Evolutionary conservation across 2,888 invertebrate genomes (phyloP), one percentile per base, ranked within the genome.

Genomic region (Caenorhabditis japonica): DNA sequence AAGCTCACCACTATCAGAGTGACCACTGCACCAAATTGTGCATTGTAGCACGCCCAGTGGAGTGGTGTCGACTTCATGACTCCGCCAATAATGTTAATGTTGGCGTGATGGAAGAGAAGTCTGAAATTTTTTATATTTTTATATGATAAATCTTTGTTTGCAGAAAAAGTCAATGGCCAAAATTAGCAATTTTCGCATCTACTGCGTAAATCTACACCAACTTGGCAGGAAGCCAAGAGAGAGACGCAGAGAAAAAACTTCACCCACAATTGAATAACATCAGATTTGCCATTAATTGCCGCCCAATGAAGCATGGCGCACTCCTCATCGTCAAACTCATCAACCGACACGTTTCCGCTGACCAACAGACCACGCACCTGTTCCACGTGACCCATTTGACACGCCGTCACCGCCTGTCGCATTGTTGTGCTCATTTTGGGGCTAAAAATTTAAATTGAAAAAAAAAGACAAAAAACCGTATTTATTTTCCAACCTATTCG

Each of bases 251-350:
- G 30, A 10, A 30, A 30, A 10, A 30, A 30, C 47, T 12, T 21
- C 12, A 46, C 66, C 46, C 34, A 72, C 72, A 66, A 21, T 23
- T 39, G 15, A 21, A 60, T 94, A 83, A 97, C 93, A 84, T 97
- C 95, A 80, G 92, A 91, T 62, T 97, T 91, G 90, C 97, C 97
- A 89, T 99, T 99, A 87, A 99, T 99, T 17, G 97, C 93, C 36
- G 97, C 97, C 99, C 99, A 99, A 89, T 99, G 99, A n/a, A 99
- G 90, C 53, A 99, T 90, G 2, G 96, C 95, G 60, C 99, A 97
- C 51, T 95, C 95, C 89, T 99, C 97, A 79, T 91, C 91, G 89
- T 99, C 97, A 39, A 73, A 30, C 51, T 75, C 70, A 58, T 77
- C 55, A 23, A 59, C 62, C 5, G 62, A 34, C 2, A 77, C 66